Percentiles rank a stretch among this genome's conserved stretches.
These are phyloP conservation scores for Cancer borealis DNA, from an alignment of 2,888 invertebrate species.

Conservation along the genomic window DNA sequence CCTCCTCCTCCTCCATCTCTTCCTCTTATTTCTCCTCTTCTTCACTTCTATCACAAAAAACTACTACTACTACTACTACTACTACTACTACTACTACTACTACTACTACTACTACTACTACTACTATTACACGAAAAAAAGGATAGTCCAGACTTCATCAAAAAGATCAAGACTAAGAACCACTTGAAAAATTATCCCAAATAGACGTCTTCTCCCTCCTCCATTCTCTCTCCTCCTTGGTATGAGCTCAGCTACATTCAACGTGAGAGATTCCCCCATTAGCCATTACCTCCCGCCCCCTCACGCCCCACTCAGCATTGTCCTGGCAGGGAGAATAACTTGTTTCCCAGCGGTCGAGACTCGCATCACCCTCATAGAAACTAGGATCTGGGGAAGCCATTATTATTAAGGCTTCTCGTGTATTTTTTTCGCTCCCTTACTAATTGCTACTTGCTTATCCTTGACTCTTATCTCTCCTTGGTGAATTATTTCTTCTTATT, in stretches of 20 bases:
- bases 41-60: background rate
- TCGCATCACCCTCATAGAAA: background rate
- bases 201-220: background rate
- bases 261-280: constrained; percentile 20
- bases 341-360: background rate
- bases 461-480: background rate
- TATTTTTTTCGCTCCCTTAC: background rate
- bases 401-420: background rate
- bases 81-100: background rate
- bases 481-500: background rate
- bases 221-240: background rate
- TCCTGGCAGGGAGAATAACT: background rate
- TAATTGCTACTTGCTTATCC: background rate
- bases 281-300: constrained; percentile 25
- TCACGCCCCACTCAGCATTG: background rate
- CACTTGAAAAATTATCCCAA: background rate
- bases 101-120: background rate
- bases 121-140: background rate
- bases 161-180: background rate
- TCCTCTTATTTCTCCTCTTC: background rate
- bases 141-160: background rate
- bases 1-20: background rate
- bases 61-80: background rate
- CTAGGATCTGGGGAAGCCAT: background rate
- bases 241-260: constrained; percentile 20